phyloP scores from a whole-genome alignment of 2,888 invertebrate genomes.

The Andrena chrysosceles region DNA sequence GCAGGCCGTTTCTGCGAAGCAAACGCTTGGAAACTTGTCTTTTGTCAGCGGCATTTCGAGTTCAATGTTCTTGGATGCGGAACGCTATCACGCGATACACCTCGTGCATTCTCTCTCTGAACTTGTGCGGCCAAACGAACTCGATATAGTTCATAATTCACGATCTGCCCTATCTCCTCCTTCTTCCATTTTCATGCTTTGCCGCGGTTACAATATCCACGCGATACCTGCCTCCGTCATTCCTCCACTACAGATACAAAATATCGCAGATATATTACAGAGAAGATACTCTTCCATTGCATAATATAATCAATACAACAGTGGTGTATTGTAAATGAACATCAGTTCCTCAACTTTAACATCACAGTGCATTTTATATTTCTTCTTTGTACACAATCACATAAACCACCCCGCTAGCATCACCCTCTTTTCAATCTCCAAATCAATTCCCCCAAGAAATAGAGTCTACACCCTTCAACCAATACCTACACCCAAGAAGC shows the following conservation, averaged over 20 bases:
- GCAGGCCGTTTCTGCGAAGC: conserved; percentile 23
- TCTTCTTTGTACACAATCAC: no score
- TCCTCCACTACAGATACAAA: no score
- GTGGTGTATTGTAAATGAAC: no score
- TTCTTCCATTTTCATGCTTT: neutral
- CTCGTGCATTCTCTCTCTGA: conserved; percentile 9
- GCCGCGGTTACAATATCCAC: neutral
- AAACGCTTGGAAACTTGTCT: conserved; percentile 53
- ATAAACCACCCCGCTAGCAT: no score
- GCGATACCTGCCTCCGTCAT: neutral
- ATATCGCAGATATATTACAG: no score
- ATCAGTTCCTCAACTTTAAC: no score
- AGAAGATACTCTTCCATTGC: no score
- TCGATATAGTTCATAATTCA: conserved; percentile 35
- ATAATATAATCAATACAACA: no score
- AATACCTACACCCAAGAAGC: neutral
- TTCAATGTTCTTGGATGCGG: conserved; percentile 83
- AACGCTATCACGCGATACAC: conserved; percentile 67
- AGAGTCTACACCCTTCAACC: no score
- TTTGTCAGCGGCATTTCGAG: conserved; percentile 79
- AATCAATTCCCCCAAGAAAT: no score
- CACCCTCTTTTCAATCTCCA: no score
- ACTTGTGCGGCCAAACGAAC: conserved; percentile 28
- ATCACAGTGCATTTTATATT: no score
- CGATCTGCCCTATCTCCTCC: neutral